Conservation (phyloP, 2,888 invertebrate species). For the Tineola bisselliella region DNA sequence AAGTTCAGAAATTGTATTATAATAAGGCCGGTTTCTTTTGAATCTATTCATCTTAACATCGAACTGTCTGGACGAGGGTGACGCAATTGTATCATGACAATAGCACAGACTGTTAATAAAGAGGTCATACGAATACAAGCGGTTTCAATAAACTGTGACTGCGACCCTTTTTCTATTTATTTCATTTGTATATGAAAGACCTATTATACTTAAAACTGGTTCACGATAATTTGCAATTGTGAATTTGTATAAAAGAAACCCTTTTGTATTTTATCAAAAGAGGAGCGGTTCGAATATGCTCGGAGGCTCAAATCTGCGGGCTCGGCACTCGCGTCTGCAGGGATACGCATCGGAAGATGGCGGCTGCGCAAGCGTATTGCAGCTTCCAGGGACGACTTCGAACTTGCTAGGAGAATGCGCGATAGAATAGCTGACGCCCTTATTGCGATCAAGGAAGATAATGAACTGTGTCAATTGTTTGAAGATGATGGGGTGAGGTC, state of each 20-base stretch:
- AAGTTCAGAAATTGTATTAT: no score
- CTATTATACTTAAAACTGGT: neutral
- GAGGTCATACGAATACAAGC: neutral
- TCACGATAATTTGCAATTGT: neutral
- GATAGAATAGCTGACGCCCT: constrained; percentile 89
- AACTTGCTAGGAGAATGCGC: constrained; percentile 88
- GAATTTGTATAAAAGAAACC: neutral
- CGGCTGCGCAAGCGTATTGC: constrained; percentile 92
- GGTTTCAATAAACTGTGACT: neutral
- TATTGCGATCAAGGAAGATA: constrained; percentile 76
- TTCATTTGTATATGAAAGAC: no score
- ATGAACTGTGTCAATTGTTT: constrained; percentile 80
- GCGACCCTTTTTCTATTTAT: neutral
- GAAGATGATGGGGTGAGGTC: constrained; percentile 77
- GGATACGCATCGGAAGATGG: constrained; percentile 90
- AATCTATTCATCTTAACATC: neutral
- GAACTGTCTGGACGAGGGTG: neutral
- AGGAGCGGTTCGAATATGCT: constrained; percentile 93
- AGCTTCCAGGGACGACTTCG: constrained; percentile 92
- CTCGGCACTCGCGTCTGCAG: constrained; percentile 82
- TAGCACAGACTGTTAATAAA: neutral
- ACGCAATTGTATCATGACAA: neutral
- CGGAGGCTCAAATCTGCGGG: constrained; percentile 89
- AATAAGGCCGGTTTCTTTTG: neutral
- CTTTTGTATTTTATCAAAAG: constrained; percentile 42